These are phyloP conservation scores for Brachirus orientalis DNA, from an alignment of 2,113 vertebrate species.

Conservation along the genomic window DNA sequence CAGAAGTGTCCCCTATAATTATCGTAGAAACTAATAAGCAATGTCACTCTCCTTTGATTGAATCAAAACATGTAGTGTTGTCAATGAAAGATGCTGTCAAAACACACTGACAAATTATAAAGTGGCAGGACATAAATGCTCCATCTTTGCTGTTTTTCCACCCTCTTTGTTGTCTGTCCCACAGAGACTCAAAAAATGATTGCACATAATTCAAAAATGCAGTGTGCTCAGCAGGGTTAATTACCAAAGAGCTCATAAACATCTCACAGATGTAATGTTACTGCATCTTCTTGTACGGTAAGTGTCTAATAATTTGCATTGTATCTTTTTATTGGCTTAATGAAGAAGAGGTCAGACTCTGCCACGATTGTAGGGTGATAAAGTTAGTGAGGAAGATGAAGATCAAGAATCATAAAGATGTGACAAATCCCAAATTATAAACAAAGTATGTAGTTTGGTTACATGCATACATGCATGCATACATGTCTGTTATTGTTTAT, in stretches of 20 bases:
- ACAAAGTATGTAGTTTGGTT: conserved; percentile 13
- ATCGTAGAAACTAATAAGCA: conserved; percentile 14
- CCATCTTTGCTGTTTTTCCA: background rate
- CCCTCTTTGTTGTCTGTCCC: conserved; percentile 11
- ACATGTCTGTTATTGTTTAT: conserved; percentile 17
- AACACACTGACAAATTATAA: conserved; percentile 37
- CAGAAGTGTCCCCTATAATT: conserved; percentile 23
- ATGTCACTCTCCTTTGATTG: conserved; percentile 22
- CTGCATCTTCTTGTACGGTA: no score
- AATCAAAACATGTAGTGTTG: conserved; percentile 22
- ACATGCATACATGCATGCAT: no score
- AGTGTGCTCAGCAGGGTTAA: conserved; percentile 18
- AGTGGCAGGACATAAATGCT: conserved; percentile 29
- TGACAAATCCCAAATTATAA: conserved; percentile 32
- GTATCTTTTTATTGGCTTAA: no score
- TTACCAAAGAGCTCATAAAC: conserved; percentile 45
- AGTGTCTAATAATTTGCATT: no score
- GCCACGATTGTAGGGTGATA: conserved; percentile 20
- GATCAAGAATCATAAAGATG: conserved; percentile 42
- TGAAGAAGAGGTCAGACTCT: conserved; percentile 4
- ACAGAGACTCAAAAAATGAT: conserved; percentile 40
- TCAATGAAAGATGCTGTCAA: conserved; percentile 30
- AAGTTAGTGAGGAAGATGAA: conserved; percentile 46
- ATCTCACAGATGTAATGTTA: conserved; percentile 16
- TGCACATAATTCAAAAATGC: conserved; percentile 45